Percentiles rank a stretch among this genome's conserved stretches.
These are phyloP conservation scores for Morpho achilles DNA, from an alignment of 2,888 invertebrate genomes.

Conservation along the genomic window DNA sequence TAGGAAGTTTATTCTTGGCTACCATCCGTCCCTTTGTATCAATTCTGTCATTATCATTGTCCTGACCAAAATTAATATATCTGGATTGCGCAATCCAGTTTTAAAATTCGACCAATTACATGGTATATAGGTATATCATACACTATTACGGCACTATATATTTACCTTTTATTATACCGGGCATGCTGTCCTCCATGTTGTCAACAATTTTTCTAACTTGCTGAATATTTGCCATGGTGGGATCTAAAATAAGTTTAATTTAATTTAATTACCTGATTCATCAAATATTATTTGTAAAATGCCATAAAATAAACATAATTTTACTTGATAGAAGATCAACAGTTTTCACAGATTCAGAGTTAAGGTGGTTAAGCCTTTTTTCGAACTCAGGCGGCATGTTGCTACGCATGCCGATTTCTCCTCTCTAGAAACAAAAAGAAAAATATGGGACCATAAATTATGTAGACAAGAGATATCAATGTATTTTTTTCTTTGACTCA, in stretches of 20 bases:
- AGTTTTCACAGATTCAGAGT: constrained; percentile 97
- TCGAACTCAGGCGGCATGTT: constrained; percentile 78
- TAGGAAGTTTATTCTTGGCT: too few species aligned
- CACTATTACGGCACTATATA: not conserved
- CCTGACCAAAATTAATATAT: too few species aligned
- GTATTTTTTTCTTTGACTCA: not conserved
- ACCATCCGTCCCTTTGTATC: too few species aligned
- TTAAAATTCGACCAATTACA: too few species aligned
- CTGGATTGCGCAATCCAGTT: too few species aligned
- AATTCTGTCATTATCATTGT: too few species aligned
- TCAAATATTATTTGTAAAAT: too few species aligned
- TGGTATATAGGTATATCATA: too few species aligned
- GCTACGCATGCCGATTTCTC: constrained; percentile 13
- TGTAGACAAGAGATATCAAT: not conserved
- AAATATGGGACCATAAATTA: not conserved
- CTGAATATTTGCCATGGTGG: constrained; percentile 73
- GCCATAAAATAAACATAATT: constrained; percentile 8
- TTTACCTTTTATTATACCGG: constrained; percentile 44
- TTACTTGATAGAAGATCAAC: constrained; percentile 88
- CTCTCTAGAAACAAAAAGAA: constrained; percentile 17
- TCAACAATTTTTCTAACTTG: constrained; percentile 39
- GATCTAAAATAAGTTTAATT: constrained; percentile 55
- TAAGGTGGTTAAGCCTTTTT: constrained; percentile 85
- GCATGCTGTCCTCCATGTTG: constrained; percentile 44
- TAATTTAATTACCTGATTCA: too few species aligned